Percentiles rank a stretch among this genome's conserved stretches.
Evolutionary conservation across 1,140 invertebrate genomes (phyloP).

Genomic region (Macrotrachela quadricornifera): DNA sequence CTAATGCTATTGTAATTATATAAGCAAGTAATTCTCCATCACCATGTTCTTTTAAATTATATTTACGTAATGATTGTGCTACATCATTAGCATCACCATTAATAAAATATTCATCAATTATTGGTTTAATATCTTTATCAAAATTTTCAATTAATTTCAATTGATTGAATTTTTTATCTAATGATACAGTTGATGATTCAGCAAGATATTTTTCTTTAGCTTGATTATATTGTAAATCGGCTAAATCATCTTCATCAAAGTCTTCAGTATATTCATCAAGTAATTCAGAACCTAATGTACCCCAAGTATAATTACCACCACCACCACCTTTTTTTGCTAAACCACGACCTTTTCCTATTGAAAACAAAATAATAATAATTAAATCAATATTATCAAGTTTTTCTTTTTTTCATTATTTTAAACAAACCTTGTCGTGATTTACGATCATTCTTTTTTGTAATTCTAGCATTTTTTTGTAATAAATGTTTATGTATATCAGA

Average conservation of each 20-base stretch:
- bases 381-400: too few species aligned
- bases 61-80: conserved; percentile 12
- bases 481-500: too few species aligned
- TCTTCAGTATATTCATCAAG: conserved; percentile 40
- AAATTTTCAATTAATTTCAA: conserved; percentile 42
- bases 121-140: conserved; percentile 46
- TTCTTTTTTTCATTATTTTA: too few species aligned
- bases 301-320: conserved; percentile 66
- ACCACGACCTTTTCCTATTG: conserved; percentile 34
- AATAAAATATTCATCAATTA: conserved; percentile 61
- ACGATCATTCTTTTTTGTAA: too few species aligned
- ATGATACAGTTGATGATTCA: too few species aligned
- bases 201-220: too few species aligned
- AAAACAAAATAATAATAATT: too few species aligned
- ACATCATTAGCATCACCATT: conserved; percentile 60
- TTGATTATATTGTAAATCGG: neutral
- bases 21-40: neutral
- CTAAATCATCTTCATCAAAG: conserved; percentile 40
- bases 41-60: conserved; percentile 21
- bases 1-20: conserved; percentile 53
- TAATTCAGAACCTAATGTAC: conserved; percentile 52
- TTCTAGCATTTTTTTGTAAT: too few species aligned
- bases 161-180: conserved; percentile 46
- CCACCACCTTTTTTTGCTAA: conserved; percentile 62
- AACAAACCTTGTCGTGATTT: too few species aligned